Evolutionary conservation across 2,113 vertebrate genomes (phyloP).

Genomic region (Colius striatus): DNA sequence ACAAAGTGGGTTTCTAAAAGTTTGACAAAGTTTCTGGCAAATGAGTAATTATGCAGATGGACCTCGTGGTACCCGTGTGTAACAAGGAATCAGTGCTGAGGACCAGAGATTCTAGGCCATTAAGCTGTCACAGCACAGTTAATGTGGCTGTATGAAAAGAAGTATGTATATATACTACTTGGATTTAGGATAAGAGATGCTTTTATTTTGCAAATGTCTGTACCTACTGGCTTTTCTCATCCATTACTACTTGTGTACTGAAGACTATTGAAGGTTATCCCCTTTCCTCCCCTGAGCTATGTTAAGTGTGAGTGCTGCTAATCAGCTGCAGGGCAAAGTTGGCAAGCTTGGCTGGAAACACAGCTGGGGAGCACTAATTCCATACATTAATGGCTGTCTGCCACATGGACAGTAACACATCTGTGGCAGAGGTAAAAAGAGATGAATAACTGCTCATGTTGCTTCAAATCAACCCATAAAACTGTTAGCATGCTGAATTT

Average conservation of each 20-base stretch:
- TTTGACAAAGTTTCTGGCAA: not conserved
- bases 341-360: not conserved
- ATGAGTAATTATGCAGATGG: not conserved
- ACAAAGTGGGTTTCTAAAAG: not conserved
- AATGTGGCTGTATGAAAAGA: not conserved
- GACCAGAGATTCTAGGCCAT: not conserved
- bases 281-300: not conserved
- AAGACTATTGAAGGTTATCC: not conserved
- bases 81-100: not conserved
- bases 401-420: not conserved
- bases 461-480: not conserved
- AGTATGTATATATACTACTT: not conserved
- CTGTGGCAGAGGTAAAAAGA: not conserved
- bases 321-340: not conserved
- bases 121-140: not conserved
- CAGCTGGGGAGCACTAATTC: not conserved
- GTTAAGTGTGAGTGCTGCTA: not conserved
- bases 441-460: not conserved
- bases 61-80: not conserved
- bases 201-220: not conserved
- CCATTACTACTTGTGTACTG: not conserved
- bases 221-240: not conserved
- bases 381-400: not conserved
- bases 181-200: not conserved
- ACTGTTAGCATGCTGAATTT: not conserved